Evolutionary conservation across 2,888 invertebrate genomes (phyloP).

Genomic region (Calameuta filiformis): DNA sequence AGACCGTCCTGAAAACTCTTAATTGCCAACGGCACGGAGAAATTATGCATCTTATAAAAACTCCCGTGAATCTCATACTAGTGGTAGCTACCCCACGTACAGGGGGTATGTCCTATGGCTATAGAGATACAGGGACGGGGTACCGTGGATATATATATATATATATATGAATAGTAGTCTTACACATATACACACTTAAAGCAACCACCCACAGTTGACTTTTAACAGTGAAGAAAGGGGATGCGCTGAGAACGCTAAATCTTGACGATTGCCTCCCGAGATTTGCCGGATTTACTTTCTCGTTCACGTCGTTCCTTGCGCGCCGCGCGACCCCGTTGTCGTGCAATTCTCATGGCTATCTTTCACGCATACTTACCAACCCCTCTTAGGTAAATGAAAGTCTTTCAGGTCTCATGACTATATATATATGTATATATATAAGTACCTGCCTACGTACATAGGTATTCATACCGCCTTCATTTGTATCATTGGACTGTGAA

Average conservation of each 20-base stretch:
- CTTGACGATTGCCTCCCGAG: conserved; percentile 16
- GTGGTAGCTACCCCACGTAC: neutral
- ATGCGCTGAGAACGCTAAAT: conserved; percentile 14
- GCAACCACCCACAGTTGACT: neutral
- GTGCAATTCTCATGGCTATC: neutral
- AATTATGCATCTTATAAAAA: conserved; percentile 46
- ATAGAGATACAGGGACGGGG: too few relatives aligned
- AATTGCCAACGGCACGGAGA: conserved; percentile 54
- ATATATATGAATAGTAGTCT: neutral
- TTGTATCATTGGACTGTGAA: neutral
- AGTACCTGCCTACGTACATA: neutral
- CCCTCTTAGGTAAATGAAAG: neutral
- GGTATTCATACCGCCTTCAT: neutral
- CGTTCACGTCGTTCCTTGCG: neutral
- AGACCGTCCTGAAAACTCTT: conserved; percentile 59
- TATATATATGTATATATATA: neutral
- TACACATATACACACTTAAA: neutral
- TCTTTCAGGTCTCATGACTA: neutral
- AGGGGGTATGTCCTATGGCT: neutral
- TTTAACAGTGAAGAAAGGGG: neutral
- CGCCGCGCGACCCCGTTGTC: neutral
- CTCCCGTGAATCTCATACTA: neutral
- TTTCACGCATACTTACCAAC: neutral
- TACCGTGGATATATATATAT: too few relatives aligned
- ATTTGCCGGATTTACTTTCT: conserved; percentile 5